Evolutionary conservation across 1,140 invertebrate genomes (phyloP).

Genomic region (Ceratosolen solmsi): DNA sequence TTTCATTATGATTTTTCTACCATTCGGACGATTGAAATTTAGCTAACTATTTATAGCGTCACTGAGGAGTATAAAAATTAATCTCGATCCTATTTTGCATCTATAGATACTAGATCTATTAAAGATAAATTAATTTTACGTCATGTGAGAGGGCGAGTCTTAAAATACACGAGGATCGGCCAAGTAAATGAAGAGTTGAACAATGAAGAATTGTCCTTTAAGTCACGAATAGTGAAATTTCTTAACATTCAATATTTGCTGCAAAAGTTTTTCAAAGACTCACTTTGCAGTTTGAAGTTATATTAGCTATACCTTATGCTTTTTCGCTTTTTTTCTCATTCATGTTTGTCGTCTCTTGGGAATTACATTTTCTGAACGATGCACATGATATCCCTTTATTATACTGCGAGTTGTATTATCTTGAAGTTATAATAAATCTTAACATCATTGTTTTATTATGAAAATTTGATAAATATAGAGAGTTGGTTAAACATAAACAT

Average conservation of each 20-base stretch:
- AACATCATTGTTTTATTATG: too few relatives aligned
- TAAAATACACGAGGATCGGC: too few relatives aligned
- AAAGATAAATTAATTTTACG: too few relatives aligned
- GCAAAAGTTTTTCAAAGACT: slow-evolving; percentile 24
- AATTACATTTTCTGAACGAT: slow-evolving; percentile 39
- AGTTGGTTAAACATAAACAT: too few relatives aligned
- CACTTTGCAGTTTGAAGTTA: slow-evolving; percentile 25
- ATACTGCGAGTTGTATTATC: slow-evolving; percentile 9
- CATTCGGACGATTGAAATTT: too few relatives aligned
- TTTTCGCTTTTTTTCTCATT: slow-evolving; percentile 6
- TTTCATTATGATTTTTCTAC: too few relatives aligned
- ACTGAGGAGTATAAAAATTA: too few relatives aligned
- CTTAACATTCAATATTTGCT: slow-evolving; percentile 40
- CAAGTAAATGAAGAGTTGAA: slow-evolving; percentile 5
- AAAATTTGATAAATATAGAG: too few relatives aligned
- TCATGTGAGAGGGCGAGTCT: neutral
- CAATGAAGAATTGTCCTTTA: slow-evolving; percentile 26
- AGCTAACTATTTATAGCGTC: too few relatives aligned
- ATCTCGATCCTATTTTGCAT: too few relatives aligned
- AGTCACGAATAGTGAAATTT: slow-evolving; percentile 31
- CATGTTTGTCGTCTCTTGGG: neutral
- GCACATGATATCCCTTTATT: slow-evolving; percentile 19
- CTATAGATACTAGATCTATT: too few relatives aligned
- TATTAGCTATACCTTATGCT: slow-evolving; percentile 24
- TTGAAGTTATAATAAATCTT: neutral